Percentiles rank a stretch among this genome's conserved stretches.
Conservation (phyloP, 2,113 vertebrate species). For the Lepus americanus region DNA sequence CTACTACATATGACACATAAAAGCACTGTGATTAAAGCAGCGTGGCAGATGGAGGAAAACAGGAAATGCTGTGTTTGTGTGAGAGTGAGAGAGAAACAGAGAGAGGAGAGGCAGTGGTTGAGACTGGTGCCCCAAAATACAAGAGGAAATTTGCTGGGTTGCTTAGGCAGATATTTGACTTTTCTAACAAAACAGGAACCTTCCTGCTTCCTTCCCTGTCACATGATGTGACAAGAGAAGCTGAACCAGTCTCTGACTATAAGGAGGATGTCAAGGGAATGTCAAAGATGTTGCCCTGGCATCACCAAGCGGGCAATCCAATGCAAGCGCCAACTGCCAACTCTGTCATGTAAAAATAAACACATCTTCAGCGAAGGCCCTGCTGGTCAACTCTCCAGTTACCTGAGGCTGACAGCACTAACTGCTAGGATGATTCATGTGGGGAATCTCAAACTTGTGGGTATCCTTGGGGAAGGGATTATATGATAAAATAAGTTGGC, state of each 20-base stretch:
- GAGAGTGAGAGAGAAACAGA: neutral
- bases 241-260: neutral
- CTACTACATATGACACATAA: neutral
- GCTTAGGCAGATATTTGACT: neutral
- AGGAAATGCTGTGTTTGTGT: neutral
- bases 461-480: neutral
- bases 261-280: neutral
- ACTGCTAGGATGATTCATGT: neutral
- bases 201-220: neutral
- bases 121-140: neutral
- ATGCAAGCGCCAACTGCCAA: neutral
- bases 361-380: neutral
- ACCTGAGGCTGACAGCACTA: neutral
- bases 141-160: neutral
- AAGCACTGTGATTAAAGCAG: neutral
- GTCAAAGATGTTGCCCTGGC: neutral
- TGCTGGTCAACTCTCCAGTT: neutral
- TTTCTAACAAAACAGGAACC: neutral
- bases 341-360: neutral
- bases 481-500: neutral
- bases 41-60: neutral
- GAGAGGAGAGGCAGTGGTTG: no score
- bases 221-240: neutral
- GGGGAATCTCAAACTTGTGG: neutral
- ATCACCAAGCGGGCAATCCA: neutral